Conservation (phyloP, 1,140 invertebrate genomes). For the Zaprionus kolodkinae region DNA sequence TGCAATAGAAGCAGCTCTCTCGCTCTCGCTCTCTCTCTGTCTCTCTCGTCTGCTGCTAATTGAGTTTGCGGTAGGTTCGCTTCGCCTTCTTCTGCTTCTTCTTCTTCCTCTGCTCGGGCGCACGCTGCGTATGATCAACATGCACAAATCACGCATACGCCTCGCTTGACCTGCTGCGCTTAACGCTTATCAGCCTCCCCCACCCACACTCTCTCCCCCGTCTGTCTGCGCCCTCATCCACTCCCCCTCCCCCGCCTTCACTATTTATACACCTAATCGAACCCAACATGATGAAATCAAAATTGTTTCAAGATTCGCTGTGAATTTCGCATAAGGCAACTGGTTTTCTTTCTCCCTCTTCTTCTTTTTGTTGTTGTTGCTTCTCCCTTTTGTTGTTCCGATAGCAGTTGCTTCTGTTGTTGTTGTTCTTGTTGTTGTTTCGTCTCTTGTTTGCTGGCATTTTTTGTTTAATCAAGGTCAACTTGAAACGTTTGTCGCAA, state of each 20-base stretch:
- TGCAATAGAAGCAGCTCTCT: slow-evolving; percentile 38
- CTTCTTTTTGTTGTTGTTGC: background rate
- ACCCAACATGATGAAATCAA: slow-evolving; percentile 26
- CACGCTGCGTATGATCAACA: slow-evolving; percentile 66
- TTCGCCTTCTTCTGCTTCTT: background rate
- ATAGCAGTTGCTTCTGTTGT: background rate
- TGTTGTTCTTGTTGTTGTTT: background rate
- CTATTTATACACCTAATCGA: slow-evolving; percentile 25
- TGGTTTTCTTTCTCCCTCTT: background rate
- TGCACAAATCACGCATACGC: slow-evolving; percentile 32
- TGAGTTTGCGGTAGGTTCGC: slow-evolving; percentile 73
- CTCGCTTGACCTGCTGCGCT: slow-evolving; percentile 4
- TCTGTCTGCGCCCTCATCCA: background rate
- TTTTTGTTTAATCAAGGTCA: slow-evolving; percentile 10
- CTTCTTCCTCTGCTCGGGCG: background rate
- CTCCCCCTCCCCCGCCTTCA: background rate
- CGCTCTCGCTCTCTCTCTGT: background rate
- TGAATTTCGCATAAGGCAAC: background rate
- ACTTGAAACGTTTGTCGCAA: background rate
- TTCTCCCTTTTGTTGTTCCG: background rate
- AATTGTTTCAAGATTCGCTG: background rate
- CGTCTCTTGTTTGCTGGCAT: slow-evolving; percentile 1
- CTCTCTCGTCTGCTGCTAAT: slow-evolving; percentile 40
- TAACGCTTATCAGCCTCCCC: slow-evolving; percentile 25
- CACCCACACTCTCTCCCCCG: background rate